Base-by-base conservation (phyloP, 2,113 vertebrate genomes). In the Corythaixoides concolor region DNA sequence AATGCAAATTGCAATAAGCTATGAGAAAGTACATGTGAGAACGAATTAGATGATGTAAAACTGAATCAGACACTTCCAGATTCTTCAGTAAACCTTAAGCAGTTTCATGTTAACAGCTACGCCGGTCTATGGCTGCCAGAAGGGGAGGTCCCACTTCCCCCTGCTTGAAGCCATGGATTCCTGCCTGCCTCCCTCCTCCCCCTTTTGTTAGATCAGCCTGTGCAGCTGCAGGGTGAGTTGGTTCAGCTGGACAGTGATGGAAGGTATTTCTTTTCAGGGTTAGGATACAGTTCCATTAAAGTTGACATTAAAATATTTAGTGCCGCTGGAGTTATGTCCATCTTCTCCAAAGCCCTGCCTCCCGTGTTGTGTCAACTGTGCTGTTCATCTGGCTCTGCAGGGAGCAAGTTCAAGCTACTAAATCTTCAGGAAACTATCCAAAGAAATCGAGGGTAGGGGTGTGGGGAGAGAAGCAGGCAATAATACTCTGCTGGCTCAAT, bases 141-240 rank as follows among this genome's bases (percentile, higher is more conserved):
- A 90, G 2, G 60, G 84, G 80, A 92, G 73, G 89, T 84, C 47
- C 32, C 24, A 16, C 67, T 75, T 87, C 50, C 62, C 30, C 79
- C 12, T 32, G 69, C 67, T 55, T 43, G 70, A 78, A 90, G 87
- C 37, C 27, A 62, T 14, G 27, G 66, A 90, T 86, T 92, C 74
- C 81, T 64, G 37, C 87, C 70, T 88, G 55, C 18, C 43, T 84
- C 49, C 50, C 62, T 89, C 55, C 53, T 67, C 55, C 53, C 9
- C 9, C 12, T 86, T 84, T 49, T 74, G 49, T 88, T 39, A 68
- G 66, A 75, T 66, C 60, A 33, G 82, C 33, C 77, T 43, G 43
- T 68, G 68, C 87, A 95, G 95, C 80, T 76, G 84, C 87, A 91
- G 87, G 69, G 56, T 82, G 81, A 95, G 73, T 60, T 60, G 49